phyloP scores from a whole-genome alignment of 2,888 invertebrate genomes.

The Chalcis sispes region DNA sequence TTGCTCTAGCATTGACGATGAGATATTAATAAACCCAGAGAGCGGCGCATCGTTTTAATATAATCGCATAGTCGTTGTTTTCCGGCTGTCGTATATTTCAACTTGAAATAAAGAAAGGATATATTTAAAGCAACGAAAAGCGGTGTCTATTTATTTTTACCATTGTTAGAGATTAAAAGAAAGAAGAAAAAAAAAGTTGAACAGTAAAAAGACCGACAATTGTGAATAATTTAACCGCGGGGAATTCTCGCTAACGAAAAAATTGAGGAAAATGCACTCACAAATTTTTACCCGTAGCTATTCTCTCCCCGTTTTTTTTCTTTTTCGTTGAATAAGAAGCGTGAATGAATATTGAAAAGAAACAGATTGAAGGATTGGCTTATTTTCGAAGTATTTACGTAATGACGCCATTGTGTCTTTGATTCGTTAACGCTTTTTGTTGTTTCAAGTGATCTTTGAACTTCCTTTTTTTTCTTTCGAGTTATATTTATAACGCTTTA shows the following conservation, averaged over 20 bases:
- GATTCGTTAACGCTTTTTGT: background rate
- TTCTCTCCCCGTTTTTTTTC: background rate
- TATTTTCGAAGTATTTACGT: constrained; percentile 8
- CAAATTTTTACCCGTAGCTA: background rate
- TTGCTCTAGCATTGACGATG: background rate
- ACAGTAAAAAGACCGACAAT: too few relatives aligned
- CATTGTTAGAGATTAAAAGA: too few relatives aligned
- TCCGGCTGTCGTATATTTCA: background rate
- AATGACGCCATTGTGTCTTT: background rate
- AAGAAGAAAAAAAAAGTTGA: too few relatives aligned
- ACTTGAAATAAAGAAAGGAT: background rate
- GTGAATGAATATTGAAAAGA: constrained; percentile 20
- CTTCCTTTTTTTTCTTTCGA: too few relatives aligned
- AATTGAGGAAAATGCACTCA: too few relatives aligned
- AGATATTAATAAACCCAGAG: constrained; percentile 15
- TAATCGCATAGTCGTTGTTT: background rate
- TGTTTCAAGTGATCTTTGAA: background rate
- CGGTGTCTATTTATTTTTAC: too few relatives aligned
- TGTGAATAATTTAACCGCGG: background rate
- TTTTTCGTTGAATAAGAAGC: background rate
- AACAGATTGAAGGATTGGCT: constrained; percentile 12
- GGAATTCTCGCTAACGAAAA: background rate
- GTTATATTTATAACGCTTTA: too few relatives aligned
- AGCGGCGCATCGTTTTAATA: background rate
- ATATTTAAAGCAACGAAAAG: background rate